Evolutionary conservation across 2,113 vertebrate species (phyloP).

Genomic region (Noturus placidus): DNA sequence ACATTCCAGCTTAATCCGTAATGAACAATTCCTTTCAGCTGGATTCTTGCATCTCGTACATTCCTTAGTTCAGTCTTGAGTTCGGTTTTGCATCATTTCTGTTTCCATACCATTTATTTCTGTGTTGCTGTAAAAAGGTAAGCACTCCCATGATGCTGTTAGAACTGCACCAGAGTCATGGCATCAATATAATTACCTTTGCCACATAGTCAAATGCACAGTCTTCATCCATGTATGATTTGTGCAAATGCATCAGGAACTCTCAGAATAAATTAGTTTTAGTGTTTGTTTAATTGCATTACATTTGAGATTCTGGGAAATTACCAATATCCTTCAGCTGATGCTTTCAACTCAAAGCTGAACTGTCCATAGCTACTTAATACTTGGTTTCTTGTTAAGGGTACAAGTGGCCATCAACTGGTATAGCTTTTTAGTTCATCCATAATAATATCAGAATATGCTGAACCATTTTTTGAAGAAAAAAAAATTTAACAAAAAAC

Average conservation of each 20-base stretch:
- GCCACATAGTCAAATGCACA: not conserved
- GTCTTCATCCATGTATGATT: not conserved
- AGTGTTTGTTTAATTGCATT: not conserved
- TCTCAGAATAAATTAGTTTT: not conserved
- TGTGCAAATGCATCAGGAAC: not conserved
- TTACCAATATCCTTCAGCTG: not conserved
- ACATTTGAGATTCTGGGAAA: not conserved
- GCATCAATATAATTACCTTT: not conserved
- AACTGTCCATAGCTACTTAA: not conserved
- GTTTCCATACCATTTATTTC: not conserved
- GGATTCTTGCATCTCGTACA: not conserved
- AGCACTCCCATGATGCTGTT: not conserved
- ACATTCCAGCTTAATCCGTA: not conserved
- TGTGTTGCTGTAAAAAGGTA: not conserved
- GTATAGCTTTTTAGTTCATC: not conserved
- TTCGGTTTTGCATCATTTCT: not conserved
- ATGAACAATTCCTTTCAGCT: not conserved
- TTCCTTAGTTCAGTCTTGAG: not conserved
- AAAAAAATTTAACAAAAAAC: no score
- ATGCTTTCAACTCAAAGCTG: not conserved
- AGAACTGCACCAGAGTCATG: not conserved
- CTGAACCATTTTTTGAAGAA: no score
- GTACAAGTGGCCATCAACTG: not conserved
- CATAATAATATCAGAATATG: not conserved
- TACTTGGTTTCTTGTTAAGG: not conserved